Evolutionary conservation across 2,888 invertebrate species (phyloP), one percentile per base, ranked within the genome.

Genomic region (Brachyptera putata): DNA sequence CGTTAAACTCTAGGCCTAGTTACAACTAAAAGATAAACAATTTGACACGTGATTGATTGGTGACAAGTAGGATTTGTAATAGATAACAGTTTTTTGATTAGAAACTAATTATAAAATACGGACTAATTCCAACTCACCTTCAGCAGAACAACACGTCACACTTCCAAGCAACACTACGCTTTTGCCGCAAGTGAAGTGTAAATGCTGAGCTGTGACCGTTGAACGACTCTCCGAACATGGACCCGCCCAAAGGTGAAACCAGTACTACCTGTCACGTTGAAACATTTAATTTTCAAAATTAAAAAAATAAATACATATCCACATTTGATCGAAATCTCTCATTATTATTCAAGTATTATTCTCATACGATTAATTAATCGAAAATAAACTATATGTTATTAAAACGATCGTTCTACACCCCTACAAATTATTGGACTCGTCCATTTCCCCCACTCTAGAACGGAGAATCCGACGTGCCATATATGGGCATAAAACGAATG

Each of bases 401-500:
- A 7, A 5, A 11, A 21, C 36, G 36, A 14, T 11, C 36, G 18
- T 34, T 9, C 16, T 21, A 57, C 55, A 60, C 61, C 61, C 64
- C 61, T 61, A 25, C 36, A 11, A 11, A 30, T 25, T 22, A 26
- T 41, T 76, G 72, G 73, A 75, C 71, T 74, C 72, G 71, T 68
- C 77, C 76, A 68, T 67, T 74, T 68, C 69, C 76, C 78, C 77
- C 78, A 75, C 77, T 77, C 76, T 79, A 77, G 76, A 74, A 73
- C 75, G 72, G 75, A 75, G 74, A 79, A 79, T 79, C 81, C 79
- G 82, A 81, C 80, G 84, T 83, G 84, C 87, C 87, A 84, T 87
- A 87, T 87, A 87, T 85, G 87, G 87, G 83, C 85, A 87, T 86
- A 83, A 81, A 84, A 83, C 81, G 81, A 81, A 82, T 79, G 73